phyloP scores from a whole-genome alignment of 2,113 vertebrate species.

The Elaphurus davidianus region DNA sequence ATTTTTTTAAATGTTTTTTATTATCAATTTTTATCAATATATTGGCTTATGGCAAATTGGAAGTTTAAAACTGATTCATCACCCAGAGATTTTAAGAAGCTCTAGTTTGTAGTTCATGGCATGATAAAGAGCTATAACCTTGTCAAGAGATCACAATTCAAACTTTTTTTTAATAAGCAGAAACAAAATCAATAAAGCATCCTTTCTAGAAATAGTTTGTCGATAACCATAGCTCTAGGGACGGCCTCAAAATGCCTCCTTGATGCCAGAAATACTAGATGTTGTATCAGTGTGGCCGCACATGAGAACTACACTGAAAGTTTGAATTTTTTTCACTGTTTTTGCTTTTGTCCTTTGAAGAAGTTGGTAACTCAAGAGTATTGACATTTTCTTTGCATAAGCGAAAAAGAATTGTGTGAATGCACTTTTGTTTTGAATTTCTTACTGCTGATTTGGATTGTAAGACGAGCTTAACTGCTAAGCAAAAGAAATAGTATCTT shows the following conservation, averaged over 20 bases:
- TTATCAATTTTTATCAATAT: neutral
- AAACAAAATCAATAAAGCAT: neutral
- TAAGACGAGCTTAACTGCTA: neutral
- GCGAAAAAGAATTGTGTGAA: neutral
- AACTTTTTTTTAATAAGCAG: neutral
- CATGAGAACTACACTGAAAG: neutral
- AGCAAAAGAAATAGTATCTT: neutral
- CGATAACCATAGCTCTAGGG: neutral
- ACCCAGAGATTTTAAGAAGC: neutral
- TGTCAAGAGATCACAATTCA: neutral
- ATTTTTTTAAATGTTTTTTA: neutral
- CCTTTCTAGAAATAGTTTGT: neutral
- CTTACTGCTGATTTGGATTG: neutral
- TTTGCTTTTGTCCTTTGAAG: neutral
- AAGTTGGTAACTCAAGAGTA: neutral
- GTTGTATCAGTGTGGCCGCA: fast-evolving
- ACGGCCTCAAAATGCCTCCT: neutral
- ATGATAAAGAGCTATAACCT: neutral
- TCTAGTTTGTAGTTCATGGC: neutral
- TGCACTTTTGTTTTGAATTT: neutral
- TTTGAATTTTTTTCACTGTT: neutral
- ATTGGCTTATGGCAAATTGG: neutral
- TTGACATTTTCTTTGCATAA: neutral
- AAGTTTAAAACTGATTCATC: neutral
- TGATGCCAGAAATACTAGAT: too few species aligned